phyloP scores from a whole-genome alignment of 2,797 vertebrate genomes.

The Rhinichthys osculus region DNA sequence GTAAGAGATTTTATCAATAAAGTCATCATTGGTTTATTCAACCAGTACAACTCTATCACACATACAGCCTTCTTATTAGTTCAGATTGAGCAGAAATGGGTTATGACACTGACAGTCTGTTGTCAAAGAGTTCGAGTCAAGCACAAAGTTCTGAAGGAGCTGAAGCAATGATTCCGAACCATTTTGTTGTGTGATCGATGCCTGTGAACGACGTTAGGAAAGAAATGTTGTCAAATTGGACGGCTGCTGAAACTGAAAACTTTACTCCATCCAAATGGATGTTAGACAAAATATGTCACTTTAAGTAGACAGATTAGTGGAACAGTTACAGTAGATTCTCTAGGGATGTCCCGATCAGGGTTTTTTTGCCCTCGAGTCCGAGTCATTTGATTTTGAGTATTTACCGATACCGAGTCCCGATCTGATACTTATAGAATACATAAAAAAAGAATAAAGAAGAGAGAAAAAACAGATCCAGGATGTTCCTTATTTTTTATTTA shows the following conservation, averaged over 20 bases:
- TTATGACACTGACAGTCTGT: neutral
- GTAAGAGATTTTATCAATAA: neutral
- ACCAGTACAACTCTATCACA: neutral
- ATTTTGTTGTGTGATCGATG: neutral
- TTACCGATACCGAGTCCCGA: too few species aligned
- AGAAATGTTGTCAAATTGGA: conserved; percentile 4
- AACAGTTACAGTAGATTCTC: neutral
- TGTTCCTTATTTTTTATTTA: too few species aligned
- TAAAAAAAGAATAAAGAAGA: too few species aligned
- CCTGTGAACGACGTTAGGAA: neutral
- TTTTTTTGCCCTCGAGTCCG: too few species aligned
- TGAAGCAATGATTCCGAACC: neutral
- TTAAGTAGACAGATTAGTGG: neutral
- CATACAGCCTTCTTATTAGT: neutral
- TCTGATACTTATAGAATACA: too few species aligned
- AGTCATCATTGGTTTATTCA: neutral
- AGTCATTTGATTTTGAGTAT: too few species aligned
- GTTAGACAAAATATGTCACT: neutral
- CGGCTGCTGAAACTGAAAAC: neutral
- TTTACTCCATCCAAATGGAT: neutral
- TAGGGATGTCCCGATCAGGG: too few species aligned
- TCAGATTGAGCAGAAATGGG: neutral
- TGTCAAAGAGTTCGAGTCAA: conserved; percentile 7
- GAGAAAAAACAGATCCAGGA: too few species aligned
- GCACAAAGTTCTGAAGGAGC: neutral